A percentile compares a stretch with the other conserved stretches of the same genome.
Conservation (phyloP, 2,797 vertebrate species). For the Muraenolepis orangiensis region DNA sequence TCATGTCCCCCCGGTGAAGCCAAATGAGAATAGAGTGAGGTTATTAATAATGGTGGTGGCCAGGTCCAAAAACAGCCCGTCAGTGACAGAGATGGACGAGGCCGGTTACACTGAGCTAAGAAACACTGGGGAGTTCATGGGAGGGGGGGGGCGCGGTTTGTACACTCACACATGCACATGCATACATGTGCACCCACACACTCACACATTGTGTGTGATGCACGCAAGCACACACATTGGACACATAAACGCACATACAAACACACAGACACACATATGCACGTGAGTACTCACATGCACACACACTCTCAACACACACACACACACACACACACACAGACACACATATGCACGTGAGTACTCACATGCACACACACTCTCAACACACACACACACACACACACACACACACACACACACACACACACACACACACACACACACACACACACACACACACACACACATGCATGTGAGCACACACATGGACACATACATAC, state of each 20-base stretch:
- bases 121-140: slow-evolving; percentile 32
- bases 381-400: not conserved
- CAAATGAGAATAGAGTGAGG: slow-evolving; percentile 61
- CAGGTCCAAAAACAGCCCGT: slow-evolving; percentile 62
- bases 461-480: too few species aligned
- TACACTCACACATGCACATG: slow-evolving; percentile 1
- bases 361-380: not conserved
- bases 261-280: not conserved
- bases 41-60: slow-evolving; percentile 67
- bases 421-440: not conserved
- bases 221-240: not conserved
- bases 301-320: not conserved
- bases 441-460: not conserved
- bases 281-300: not conserved
- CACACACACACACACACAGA: not conserved
- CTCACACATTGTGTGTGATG: not conserved
- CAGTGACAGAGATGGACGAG: slow-evolving; percentile 66
- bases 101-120: slow-evolving; percentile 47
- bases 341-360: not conserved
- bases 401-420: not conserved
- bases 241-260: not conserved
- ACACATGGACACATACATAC: too few species aligned
- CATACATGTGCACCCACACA: not conserved
- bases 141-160: too few species aligned
- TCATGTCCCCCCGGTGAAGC: slow-evolving; percentile 57